Evolutionary conservation across 2,113 vertebrate genomes (phyloP), one percentile per base, ranked within the genome.

Genomic region (Psittacus erithacus): DNA sequence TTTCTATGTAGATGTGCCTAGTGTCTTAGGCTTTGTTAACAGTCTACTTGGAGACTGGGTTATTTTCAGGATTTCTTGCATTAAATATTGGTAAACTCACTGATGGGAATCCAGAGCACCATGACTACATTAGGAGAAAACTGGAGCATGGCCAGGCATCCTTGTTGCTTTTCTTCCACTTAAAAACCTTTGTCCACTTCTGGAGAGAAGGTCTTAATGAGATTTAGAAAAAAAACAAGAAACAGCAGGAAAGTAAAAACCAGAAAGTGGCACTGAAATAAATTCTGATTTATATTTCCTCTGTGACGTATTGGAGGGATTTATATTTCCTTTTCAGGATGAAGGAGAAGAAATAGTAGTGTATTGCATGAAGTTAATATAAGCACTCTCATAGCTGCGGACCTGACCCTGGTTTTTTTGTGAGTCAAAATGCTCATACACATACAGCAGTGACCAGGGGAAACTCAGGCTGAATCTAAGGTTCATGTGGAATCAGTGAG

Each of bases 111-210:
- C 17, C 22, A 47, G 38, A 17, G 27, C 13, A 79, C 13, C 12
- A n/a, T 43, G n/a, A 46, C 25, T 49, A 69, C 10, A 23, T 38
- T 38, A n/a, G 52, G 29, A 71, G 7, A 77, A 69, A 33, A 49
- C 0, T 22, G 11, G 17, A 75, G 9, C 9, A 47, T 28, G 43
- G n/a, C 11, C 15, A 11, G 25, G 27, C 23, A 55, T 2, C 24
- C 4, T 81, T 62, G 47, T n/a, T 50, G 9, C 17, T 68, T 68
- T 67, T 75, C 53, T 49, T 19, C 18, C 13, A 49, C 38, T 64
- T 55, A 77, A 71, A 70, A 90, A 53, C 22, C 20, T 57, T 53
- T 53, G 19, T 23, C 41, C 27, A 24, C 25, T 85, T 31, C 27
- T 33, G 22, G 25, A 38, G n/a, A 43, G 31, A 69, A 69, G 10